Percentiles rank a stretch among this genome's conserved stretches.
Conservation (phyloP, 2,888 invertebrate genomes). For the Penaeus monodon region DNA sequence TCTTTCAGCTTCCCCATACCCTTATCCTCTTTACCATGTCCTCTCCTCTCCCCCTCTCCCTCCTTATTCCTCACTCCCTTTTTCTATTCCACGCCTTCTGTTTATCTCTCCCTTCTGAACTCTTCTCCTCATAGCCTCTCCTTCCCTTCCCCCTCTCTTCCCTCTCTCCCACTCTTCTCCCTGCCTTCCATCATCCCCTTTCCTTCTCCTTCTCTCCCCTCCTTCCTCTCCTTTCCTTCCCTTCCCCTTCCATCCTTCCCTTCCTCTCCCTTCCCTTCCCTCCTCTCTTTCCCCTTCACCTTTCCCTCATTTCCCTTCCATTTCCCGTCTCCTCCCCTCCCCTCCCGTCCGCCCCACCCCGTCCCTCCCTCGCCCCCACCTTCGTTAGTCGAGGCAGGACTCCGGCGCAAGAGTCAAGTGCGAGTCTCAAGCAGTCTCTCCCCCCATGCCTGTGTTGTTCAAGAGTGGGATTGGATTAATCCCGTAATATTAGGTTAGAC, state of each 20-base stretch:
- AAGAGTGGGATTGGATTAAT: conserved; percentile 42
- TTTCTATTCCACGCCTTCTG: too few species aligned
- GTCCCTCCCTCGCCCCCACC: not conserved
- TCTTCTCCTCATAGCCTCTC: not conserved
- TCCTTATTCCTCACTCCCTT: not conserved
- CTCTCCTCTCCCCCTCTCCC: not conserved
- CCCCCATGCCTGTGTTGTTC: too few species aligned
- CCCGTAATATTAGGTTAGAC: conserved; percentile 53
- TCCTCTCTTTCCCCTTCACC: too few species aligned
- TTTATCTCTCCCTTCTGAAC: not conserved
- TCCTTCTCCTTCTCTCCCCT: not conserved
- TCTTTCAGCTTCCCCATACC: not conserved
- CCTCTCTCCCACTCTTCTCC: not conserved
- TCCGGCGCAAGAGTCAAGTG: not conserved
- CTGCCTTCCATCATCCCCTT: not conserved
- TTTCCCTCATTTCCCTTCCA: not conserved
- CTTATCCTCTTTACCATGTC: not conserved
- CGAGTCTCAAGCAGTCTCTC: too few species aligned
- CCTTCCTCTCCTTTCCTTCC: not conserved
- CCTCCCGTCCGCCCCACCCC: not conserved
- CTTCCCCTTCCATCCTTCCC: not conserved
- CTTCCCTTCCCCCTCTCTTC: not conserved
- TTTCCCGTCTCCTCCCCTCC: not conserved
- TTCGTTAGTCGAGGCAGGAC: not conserved
- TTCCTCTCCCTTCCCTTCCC: not conserved